A percentile compares a stretch with the other conserved stretches of the same genome.
Evolutionary conservation across 2,888 invertebrate species (phyloP).

Genomic region (Byasa hedistus): DNA sequence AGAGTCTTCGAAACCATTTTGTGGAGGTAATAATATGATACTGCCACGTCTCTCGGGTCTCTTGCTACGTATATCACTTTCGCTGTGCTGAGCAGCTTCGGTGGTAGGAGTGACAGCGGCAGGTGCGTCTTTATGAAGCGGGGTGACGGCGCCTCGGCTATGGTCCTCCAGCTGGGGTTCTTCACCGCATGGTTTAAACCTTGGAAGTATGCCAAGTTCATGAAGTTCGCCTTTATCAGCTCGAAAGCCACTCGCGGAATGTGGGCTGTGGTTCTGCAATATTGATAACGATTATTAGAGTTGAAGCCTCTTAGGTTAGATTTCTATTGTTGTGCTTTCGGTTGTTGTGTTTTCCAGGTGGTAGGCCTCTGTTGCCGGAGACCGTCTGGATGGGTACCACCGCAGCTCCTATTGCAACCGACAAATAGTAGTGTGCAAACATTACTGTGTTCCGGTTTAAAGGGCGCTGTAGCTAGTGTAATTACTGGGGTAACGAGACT

Average conservation of each 20-base stretch:
- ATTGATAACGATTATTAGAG: no score
- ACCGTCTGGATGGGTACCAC: no score
- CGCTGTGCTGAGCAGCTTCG: constrained; percentile 66
- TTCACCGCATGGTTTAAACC: constrained; percentile 58
- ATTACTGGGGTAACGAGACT: no score
- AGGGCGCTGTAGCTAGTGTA: no score
- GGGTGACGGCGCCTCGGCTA: constrained; percentile 67
- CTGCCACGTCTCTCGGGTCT: constrained; percentile 85
- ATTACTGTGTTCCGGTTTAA: no score
- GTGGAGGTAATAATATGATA: constrained; percentile 85
- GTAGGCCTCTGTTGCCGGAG: no score
- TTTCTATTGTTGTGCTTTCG: no score
- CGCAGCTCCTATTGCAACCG: no score
- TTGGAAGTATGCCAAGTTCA: constrained; percentile 68
- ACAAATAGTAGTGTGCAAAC: no score
- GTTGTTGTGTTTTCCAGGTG: no score
- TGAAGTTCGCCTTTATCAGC: constrained; percentile 63
- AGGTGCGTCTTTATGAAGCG: constrained; percentile 83
- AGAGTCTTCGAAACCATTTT: constrained; percentile 76
- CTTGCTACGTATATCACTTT: constrained; percentile 84
- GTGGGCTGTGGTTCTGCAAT: constrained; percentile 54
- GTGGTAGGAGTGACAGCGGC: constrained; percentile 81
- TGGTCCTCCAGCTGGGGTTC: constrained; percentile 57
- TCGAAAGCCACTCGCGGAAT: constrained; percentile 66
- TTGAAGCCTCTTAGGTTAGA: no score